A percentile compares a stretch with the other conserved stretches of the same genome.
These are phyloP conservation scores for Uria lomvia DNA, from an alignment of 2,113 vertebrate species.

Conservation along the genomic window DNA sequence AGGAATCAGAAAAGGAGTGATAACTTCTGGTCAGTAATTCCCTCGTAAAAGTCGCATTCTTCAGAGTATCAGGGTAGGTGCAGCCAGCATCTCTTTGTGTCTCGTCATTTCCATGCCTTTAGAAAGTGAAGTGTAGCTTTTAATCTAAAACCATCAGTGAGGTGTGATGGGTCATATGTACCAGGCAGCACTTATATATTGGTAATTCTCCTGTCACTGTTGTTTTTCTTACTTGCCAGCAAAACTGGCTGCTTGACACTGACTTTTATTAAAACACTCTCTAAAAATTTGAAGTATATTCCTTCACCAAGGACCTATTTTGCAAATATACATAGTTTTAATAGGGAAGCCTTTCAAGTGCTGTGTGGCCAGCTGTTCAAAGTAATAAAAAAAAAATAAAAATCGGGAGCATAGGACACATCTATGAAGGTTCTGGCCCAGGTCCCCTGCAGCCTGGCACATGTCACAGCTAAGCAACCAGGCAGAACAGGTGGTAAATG, in stretches of 20 bases:
- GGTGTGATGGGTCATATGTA: neutral
- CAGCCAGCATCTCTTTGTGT: neutral
- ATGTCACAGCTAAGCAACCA: neutral
- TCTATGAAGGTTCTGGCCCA: neutral
- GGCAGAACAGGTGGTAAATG: neutral
- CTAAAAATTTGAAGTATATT: neutral
- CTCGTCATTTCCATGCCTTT: neutral
- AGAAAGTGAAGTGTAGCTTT: neutral
- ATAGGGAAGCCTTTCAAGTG: neutral
- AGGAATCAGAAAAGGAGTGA: neutral
- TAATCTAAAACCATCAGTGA: neutral
- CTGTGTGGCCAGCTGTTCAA: neutral
- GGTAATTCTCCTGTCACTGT: neutral
- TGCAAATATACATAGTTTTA: neutral
- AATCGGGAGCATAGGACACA: neutral
- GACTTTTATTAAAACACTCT: neutral
- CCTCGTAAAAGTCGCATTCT: neutral
- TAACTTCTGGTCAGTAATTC: neutral
- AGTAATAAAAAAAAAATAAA: neutral
- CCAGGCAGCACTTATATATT: neutral
- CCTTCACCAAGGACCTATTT: neutral
- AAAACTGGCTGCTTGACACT: neutral
- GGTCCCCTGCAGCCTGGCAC: neutral
- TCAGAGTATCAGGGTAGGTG: neutral
- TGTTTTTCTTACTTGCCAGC: neutral